Evolutionary conservation across 1,140 invertebrate species (phyloP), one percentile per base, ranked within the genome.

Genomic region (Drosophila micromelanica): DNA sequence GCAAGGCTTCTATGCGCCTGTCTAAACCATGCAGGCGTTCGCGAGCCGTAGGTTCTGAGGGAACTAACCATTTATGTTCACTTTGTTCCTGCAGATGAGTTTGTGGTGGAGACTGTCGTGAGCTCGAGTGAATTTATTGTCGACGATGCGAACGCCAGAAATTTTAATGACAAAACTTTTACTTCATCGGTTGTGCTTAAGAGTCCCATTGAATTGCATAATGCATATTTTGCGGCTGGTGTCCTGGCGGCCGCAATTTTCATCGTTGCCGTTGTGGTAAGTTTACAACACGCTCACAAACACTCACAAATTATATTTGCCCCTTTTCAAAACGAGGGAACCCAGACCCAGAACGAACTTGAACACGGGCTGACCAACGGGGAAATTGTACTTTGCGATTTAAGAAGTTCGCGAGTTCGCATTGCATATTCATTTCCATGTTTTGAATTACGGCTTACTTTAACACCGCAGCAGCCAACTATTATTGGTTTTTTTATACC

Each of bases 191-290:
- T 82, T 80, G 90, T 92, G 64, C 80, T 91, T 73, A 92, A 92
- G 78, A 91, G 91, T 76, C 81, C 91, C 75, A 90, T 92, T 89
- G 91, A 92, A 78, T 93, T 95, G 71, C 95, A 96, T 92, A 95
- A 95, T 91, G 94, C 95, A 57, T 96, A 95, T 91, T 95, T 96
- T 74, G 95, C 95, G 12, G 95, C 94, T 20, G 95, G 95, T n/a
- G 95, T 95, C 1, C 92, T 96, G 40, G 94, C 94, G 20, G 94
- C 94, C 42, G 95, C 95, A 20, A 94, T 95, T 46, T 93, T 95
- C 59, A 95, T 96, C 70, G 95, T 96, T 52, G 93, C 94, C 13
- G 92, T 95, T 51, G 95, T 95, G 87, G 95, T 96, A 84, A 94
- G 93, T 93, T 73, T 15, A 11, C 56, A 52, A 45, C 8, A 46